Evolutionary conservation across 2,797 vertebrate genomes (phyloP), one percentile per base, ranked within the genome.

Genomic region (Spondyliosoma cantharus): DNA sequence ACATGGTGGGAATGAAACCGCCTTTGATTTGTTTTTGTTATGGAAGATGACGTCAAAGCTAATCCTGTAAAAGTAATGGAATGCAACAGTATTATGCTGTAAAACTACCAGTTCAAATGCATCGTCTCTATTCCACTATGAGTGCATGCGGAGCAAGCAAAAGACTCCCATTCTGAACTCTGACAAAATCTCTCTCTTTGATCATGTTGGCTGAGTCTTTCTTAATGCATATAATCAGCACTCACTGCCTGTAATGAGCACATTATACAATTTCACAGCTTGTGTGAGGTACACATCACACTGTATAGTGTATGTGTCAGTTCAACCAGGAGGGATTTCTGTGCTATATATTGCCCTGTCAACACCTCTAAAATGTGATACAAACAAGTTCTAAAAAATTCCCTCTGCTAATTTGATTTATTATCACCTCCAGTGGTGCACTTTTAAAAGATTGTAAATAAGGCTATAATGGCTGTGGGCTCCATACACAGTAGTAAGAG

Each of bases 401-500:
- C 53, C 71, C 66, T 60, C 67, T 27, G 64, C 81, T 91, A 27
- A 66, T 87, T 77, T 81, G 50, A 78, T 84, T 88, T 71, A 90
- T 90, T 89, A 91, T 90, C 88, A 90, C 91, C 84, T 90, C 5
- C 1, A 79, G 80, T 82, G 64, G 25, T 80, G 50, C 62, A 62
- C 50, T 76, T 61, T 45, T 16, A 56, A 54, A 56, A 53, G 3
- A 74, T 13, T 15, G 27, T 56, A 60, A 49, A 78, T 24, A 27
- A 25, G 58, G 68, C 49, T 62, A 37, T 71, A 75, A 17, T 78
- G 2, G 12, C 25, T 53, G 27, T 63, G 19, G 5, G 29, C 20
- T 65, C 4, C 9, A 24, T 32, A 3, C 19, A 46, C 15, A 12
- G 45, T 48, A 48, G 1, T 60, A 16, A 4, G n/a, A 50, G 16